Evolutionary conservation across 2,797 vertebrate genomes (phyloP).

Genomic region (Protosalanx chinensis): DNA sequence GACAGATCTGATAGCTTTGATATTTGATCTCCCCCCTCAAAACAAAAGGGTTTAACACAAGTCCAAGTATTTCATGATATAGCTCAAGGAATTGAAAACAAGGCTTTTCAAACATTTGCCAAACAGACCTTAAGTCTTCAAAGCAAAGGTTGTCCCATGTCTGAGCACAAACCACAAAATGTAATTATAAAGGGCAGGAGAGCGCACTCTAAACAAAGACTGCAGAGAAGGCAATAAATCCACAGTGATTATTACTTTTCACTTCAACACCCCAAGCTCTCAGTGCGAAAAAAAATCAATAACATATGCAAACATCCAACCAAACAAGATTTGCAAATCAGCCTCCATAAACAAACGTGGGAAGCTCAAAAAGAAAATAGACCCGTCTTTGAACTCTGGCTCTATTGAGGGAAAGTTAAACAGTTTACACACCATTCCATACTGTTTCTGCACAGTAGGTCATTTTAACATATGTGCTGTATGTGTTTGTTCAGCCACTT

Average conservation of each 20-base stretch:
- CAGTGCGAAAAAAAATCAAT: constrained; percentile 65
- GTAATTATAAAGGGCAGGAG: constrained; percentile 58
- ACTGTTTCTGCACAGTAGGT: constrained; percentile 48
- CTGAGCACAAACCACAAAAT: constrained; percentile 51
- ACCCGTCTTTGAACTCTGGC: constrained; percentile 28
- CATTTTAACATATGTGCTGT: constrained; percentile 44
- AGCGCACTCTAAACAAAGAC: constrained; percentile 62
- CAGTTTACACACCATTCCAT: constrained; percentile 42
- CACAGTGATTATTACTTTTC: constrained; percentile 64
- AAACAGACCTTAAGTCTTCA: constrained; percentile 29
- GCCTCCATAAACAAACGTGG: constrained; percentile 52
- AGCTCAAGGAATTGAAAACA: not conserved
- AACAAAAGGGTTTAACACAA: too few species aligned
- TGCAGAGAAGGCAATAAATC: constrained; percentile 62
- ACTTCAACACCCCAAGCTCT: constrained; percentile 52
- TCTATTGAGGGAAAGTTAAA: constrained; percentile 36
- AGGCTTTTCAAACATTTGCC: constrained; percentile 19
- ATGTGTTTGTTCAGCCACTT: constrained; percentile 9
- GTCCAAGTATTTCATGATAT: not conserved
- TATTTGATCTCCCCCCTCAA: too few species aligned
- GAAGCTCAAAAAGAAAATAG: constrained; percentile 27
- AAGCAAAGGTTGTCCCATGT: constrained; percentile 46
- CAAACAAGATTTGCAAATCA: constrained; percentile 63
- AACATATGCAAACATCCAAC: constrained; percentile 69
- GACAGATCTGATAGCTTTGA: too few species aligned